Evolutionary conservation across 37 sponge, comb jelly and placozoan species (phyloP).

Genomic region (Ianthella basta): DNA sequence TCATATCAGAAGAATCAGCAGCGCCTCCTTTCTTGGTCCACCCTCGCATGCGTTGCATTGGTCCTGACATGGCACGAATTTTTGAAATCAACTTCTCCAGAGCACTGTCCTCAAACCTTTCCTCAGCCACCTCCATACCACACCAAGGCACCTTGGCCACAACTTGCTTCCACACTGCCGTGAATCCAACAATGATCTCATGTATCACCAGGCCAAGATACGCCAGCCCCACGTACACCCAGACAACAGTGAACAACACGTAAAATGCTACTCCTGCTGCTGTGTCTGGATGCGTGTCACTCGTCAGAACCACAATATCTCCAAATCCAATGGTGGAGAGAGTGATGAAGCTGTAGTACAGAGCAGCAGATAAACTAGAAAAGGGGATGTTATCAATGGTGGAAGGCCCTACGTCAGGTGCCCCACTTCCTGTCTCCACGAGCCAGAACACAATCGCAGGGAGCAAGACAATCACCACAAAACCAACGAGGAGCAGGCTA

Average conservation of each 20-base stretch:
- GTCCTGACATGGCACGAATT: no score
- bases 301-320: conserved; percentile 36
- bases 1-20: no score
- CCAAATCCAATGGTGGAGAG: conserved; percentile 59
- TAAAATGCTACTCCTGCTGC: conserved; percentile 9
- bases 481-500: neutral
- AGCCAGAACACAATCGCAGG: conserved; percentile 34
- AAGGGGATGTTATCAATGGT: neutral
- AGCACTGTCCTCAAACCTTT: neutral
- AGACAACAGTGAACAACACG: neutral
- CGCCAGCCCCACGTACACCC: conserved; percentile 34
- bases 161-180: neutral
- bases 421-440: conserved; percentile 7
- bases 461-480: conserved; percentile 20
- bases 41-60: no score
- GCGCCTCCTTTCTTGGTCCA: no score
- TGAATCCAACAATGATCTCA: conserved; percentile 6
- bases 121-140: neutral
- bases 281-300: neutral
- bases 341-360: conserved; percentile 46
- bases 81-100: neutral
- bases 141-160: neutral
- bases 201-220: conserved; percentile 22
- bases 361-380: neutral
- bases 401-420: no score